Evolutionary conservation across 2,888 invertebrate genomes (phyloP).

Genomic region (Rhagophthalmus giganteus): DNA sequence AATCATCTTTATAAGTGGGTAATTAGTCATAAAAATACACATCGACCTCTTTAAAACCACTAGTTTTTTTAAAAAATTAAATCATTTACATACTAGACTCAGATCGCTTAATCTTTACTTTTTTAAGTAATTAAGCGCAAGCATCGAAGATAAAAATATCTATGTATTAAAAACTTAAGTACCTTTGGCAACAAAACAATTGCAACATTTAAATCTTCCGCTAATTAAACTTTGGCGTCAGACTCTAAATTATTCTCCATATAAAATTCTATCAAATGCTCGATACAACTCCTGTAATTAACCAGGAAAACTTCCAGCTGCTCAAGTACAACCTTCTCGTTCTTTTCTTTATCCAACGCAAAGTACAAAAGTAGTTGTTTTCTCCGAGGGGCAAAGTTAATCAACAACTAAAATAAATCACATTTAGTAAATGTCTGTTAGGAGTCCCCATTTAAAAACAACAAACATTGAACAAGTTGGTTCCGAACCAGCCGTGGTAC

Average conservation of each 20-base stretch:
- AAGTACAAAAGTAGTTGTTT: background rate
- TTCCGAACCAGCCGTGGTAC: background rate
- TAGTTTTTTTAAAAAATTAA: too few relatives aligned
- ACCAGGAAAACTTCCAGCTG: constrained; percentile 4
- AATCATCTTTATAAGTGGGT: too few relatives aligned
- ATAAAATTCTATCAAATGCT: constrained; percentile 4
- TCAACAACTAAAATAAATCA: background rate
- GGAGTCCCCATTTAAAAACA: background rate
- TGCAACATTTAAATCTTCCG: too few relatives aligned
- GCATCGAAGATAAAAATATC: too few relatives aligned
- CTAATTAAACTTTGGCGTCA: background rate
- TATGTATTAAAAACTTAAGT: too few relatives aligned
- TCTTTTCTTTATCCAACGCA: background rate
- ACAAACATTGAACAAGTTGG: background rate
- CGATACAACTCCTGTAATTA: constrained; percentile 1
- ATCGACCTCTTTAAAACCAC: too few relatives aligned
- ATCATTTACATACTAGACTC: too few relatives aligned
- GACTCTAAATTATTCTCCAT: constrained; percentile 1
- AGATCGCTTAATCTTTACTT: too few relatives aligned
- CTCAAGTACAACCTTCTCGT: background rate
- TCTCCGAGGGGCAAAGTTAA: background rate
- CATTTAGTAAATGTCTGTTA: too few relatives aligned
- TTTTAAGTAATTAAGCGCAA: background rate
- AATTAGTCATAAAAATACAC: too few relatives aligned
- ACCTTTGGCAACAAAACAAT: too few relatives aligned